Evolutionary conservation across 2,113 vertebrate genomes (phyloP), one percentile per base, ranked within the genome.

Genomic region (Sander vitreus): DNA sequence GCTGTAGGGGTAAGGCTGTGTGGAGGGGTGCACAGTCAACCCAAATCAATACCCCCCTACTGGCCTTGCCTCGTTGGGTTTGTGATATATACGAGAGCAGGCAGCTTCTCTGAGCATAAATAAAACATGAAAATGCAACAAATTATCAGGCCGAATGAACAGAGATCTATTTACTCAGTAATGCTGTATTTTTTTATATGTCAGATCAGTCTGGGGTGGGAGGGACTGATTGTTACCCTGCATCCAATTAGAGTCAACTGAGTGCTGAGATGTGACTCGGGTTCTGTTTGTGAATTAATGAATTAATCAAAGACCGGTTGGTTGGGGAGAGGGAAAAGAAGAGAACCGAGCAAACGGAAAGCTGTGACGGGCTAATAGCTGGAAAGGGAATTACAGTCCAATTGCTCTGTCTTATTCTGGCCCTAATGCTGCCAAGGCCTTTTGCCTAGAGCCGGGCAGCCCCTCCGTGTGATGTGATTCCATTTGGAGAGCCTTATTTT

Each of bases 321-420:
- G 83, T 75, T 48, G 76, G 60, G 63, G 51, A 36, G 27, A 72
- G 73, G 53, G 76, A 76, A 80, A 81, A 82, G 90, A 86, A 85
- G 87, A 72, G 55, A 81, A 85, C 66, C 66, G 80, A 85, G 89
- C 78, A 81, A 82, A 85, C 51, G 50, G 86, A 82, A 89, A 85
- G 83, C 89, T 75, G 88, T 83, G 91, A 93, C 68, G 73, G 90
- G 77, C 92, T 95, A 95, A 94, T 93, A 93, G 91, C 90, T 84
- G 80, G 82, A 89, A 94, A 93, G 94, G 92, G 92, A 96, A 96
- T 95, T 93, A 93, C 92, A 93, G 91, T 91, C 88, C 94, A 93
- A 94, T 93, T 89, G 87, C 90, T 85, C 78, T 27, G 91, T 93
- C 92, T 92, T 84, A 88, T 92, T 93, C 89, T 77, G 88, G 89